Conservation (phyloP, 2,888 invertebrate species). For the Galerucella calmariensis region DNA sequence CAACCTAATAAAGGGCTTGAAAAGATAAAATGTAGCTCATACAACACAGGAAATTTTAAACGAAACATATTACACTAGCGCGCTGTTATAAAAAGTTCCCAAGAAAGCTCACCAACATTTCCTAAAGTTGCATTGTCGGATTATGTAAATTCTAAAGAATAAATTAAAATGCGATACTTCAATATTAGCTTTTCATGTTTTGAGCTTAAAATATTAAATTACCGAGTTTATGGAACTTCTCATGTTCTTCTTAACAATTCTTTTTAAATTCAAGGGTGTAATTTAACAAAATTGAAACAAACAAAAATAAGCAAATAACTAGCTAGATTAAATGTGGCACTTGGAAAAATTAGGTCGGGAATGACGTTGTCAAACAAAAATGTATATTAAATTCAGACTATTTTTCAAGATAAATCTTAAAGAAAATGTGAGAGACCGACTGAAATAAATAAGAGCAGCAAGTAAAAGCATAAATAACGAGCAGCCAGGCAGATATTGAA, state of each 20-base stretch:
- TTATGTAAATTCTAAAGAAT: slow-evolving; percentile 37
- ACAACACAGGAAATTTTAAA: slow-evolving; percentile 26
- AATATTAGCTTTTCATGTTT: slow-evolving; percentile 30
- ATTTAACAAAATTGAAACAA: background rate
- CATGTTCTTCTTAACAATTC: background rate
- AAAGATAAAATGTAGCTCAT: slow-evolving; percentile 31
- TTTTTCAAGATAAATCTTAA: too few relatives aligned
- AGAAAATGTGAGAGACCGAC: too few relatives aligned
- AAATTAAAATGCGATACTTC: slow-evolving; percentile 37
- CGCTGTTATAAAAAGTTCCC: slow-evolving; percentile 36
- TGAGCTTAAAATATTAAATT: slow-evolving; percentile 2
- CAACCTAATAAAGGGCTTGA: slow-evolving; percentile 32
- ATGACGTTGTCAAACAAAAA: too few relatives aligned
- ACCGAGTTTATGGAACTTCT: slow-evolving; percentile 1
- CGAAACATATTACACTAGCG: slow-evolving; percentile 28
- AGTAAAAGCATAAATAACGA: too few relatives aligned
- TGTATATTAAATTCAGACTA: too few relatives aligned
- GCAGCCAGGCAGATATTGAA: too few relatives aligned
- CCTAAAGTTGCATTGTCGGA: slow-evolving; percentile 34
- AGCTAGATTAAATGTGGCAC: background rate
- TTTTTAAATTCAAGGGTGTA: background rate
- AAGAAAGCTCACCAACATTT: slow-evolving; percentile 27
- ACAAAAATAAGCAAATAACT: background rate
- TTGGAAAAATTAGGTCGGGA: background rate
- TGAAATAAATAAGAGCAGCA: too few relatives aligned